Conservation (phyloP, 2,888 invertebrate species). For the Cybosia mesomella region DNA sequence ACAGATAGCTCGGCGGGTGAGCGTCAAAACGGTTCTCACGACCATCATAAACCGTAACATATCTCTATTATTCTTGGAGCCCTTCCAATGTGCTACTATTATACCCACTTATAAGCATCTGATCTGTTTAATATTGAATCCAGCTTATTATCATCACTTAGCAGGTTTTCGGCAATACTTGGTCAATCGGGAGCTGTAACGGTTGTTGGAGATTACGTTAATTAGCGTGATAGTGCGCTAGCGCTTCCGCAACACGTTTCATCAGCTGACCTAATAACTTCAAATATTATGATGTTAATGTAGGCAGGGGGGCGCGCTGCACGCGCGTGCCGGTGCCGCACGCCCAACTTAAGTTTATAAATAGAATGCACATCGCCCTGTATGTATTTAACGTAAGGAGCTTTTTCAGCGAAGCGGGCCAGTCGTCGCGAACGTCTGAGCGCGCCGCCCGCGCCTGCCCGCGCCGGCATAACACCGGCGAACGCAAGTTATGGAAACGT, state of each 20-base stretch:
- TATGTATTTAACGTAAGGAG: conserved; percentile 81
- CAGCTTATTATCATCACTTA: conserved; percentile 23
- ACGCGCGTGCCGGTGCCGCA: conserved; percentile 75
- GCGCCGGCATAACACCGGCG: conserved; percentile 52
- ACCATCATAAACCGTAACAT: conserved; percentile 65
- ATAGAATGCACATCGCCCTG: conserved; percentile 82
- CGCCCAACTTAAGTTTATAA: conserved; percentile 83
- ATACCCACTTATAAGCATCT: conserved; percentile 45
- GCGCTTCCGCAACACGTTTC: conserved; percentile 67
- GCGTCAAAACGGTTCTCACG: conserved; percentile 60
- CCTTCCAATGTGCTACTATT: conserved; percentile 69
- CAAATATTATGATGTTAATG: conserved; percentile 79
- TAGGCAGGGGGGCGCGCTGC: conserved; percentile 67
- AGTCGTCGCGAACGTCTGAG: conserved; percentile 75
- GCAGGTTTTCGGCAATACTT: conserved; percentile 4
- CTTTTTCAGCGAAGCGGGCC: conserved; percentile 77
- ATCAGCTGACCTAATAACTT: conserved; percentile 81
- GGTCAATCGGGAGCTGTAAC: conserved; percentile 9
- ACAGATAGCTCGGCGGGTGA: conserved; percentile 45
- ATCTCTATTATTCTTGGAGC: conserved; percentile 74
- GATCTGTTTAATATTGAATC: conserved; percentile 54
- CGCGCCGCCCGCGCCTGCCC: conserved; percentile 76
- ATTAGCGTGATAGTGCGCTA: conserved; percentile 46
- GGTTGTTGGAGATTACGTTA: conserved; percentile 28
- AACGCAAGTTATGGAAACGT: conserved; percentile 65